These are phyloP conservation scores for Tiliacea aurago DNA, from an alignment of 2,888 invertebrate species.

Conservation along the genomic window DNA sequence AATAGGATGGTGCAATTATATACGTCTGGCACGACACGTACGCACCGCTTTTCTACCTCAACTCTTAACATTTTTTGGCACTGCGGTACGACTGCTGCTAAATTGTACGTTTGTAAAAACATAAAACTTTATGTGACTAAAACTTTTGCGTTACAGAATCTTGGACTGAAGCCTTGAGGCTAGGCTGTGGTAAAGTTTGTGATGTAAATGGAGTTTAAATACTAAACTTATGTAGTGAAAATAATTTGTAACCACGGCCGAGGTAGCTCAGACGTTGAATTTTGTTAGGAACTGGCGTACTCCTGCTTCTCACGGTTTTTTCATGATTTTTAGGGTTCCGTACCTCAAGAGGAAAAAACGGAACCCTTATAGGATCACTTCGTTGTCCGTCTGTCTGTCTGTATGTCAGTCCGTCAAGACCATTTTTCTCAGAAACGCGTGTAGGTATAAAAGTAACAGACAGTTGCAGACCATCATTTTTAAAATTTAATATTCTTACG, in stretches of 20 bases:
- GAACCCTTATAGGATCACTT: no score
- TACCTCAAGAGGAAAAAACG: no score
- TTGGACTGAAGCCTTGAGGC: not conserved
- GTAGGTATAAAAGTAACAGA: no score
- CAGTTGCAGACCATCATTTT: no score
- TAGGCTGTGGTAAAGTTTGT: not conserved
- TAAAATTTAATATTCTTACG: no score
- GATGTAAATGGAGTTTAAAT: constrained; percentile 29
- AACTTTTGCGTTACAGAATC: constrained; percentile 19
- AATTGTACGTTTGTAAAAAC: not conserved
- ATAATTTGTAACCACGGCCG: constrained; percentile 15
- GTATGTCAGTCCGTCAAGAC: no score
- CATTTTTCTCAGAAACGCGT: no score
- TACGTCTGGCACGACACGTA: no score
- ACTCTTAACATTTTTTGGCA: not conserved
- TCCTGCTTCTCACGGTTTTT: no score
- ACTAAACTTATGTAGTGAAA: constrained; percentile 23
- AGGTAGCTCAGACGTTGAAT: constrained; percentile 1
- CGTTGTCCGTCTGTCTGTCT: no score
- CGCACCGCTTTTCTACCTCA: not conserved
- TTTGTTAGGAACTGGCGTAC: not conserved
- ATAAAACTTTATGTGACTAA: constrained; percentile 1
- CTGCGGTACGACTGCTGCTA: not conserved
- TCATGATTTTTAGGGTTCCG: no score
- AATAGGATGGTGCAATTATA: no score